Evolutionary conservation across 2,888 invertebrate genomes (phyloP).

Genomic region (Apamea epomidion): DNA sequence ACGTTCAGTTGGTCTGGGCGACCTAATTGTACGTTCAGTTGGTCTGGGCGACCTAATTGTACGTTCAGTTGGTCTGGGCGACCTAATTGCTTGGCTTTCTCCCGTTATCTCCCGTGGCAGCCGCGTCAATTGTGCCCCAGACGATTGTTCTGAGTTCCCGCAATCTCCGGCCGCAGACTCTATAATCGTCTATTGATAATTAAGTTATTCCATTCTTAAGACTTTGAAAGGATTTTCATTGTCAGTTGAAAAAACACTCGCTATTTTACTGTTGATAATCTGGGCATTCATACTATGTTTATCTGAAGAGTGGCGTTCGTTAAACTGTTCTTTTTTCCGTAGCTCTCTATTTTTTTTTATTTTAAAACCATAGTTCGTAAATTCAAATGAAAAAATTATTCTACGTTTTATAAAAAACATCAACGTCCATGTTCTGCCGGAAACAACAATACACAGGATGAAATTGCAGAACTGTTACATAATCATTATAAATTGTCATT

Average conservation of each 20-base stretch:
- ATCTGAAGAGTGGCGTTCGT: background rate
- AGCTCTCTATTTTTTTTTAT: background rate
- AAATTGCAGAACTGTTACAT: too few relatives aligned
- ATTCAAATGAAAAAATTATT: background rate
- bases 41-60: background rate
- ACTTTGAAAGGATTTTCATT: conserved; percentile 6
- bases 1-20: background rate
- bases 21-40: conserved; percentile 22
- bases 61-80: background rate
- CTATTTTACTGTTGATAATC: background rate
- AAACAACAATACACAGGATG: background rate
- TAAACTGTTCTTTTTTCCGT: background rate
- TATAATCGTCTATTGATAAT: conserved; percentile 10
- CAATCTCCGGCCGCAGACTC: conserved; percentile 35
- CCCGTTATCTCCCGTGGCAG: conserved; percentile 15
- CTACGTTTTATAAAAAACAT: background rate
- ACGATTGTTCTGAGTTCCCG: conserved; percentile 28
- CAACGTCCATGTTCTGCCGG: background rate
- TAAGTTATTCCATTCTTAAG: conserved; percentile 5
- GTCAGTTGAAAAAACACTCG: background rate
- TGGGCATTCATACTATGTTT: too few relatives aligned
- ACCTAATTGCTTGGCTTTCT: conserved; percentile 15
- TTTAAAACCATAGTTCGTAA: background rate
- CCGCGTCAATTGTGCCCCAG: conserved; percentile 9
- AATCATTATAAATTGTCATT: too few relatives aligned